Percentiles rank a stretch among this genome's conserved stretches.
Conservation (phyloP, 2,113 vertebrate genomes). For the Thinocorus orbignyianus region DNA sequence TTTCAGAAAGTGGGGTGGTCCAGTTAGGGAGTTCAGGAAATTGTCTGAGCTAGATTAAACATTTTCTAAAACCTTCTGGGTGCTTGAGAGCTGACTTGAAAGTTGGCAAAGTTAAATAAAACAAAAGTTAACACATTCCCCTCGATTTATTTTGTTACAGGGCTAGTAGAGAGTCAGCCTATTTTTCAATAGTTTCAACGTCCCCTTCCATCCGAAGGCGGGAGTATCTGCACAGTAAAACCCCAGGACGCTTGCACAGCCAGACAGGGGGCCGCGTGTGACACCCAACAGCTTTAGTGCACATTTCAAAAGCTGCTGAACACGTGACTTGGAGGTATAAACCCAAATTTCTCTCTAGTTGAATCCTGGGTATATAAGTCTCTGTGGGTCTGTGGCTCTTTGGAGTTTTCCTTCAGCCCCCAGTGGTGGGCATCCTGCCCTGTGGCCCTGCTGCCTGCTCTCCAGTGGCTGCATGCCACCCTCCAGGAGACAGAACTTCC, state of each 20-base stretch:
- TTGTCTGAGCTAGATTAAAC: constrained; percentile 81
- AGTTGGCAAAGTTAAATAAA: constrained; percentile 75
- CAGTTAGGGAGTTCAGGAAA: constrained; percentile 77
- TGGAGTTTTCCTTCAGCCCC: not conserved
- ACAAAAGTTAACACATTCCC: constrained; percentile 71
- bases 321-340: not conserved
- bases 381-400: not conserved
- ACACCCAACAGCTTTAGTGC: not conserved
- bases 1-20: constrained; percentile 76
- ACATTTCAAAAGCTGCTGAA: not conserved
- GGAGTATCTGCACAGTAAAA: not conserved
- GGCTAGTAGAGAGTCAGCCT: constrained; percentile 31
- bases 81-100: constrained; percentile 70
- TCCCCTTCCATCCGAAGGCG: not conserved
- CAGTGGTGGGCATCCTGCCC: not conserved
- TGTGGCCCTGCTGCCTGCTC: not conserved
- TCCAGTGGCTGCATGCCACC: not conserved
- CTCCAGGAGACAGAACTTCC: not conserved
- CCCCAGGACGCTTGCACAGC: not conserved
- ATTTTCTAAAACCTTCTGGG: constrained; percentile 76
- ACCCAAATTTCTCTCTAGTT: not conserved
- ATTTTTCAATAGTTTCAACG: constrained; percentile 7
- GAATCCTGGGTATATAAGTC: not conserved
- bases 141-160: constrained; percentile 60
- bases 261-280: not conserved